Conservation (phyloP, 2,797 vertebrate species). For the Cirrhinus molitorella region DNA sequence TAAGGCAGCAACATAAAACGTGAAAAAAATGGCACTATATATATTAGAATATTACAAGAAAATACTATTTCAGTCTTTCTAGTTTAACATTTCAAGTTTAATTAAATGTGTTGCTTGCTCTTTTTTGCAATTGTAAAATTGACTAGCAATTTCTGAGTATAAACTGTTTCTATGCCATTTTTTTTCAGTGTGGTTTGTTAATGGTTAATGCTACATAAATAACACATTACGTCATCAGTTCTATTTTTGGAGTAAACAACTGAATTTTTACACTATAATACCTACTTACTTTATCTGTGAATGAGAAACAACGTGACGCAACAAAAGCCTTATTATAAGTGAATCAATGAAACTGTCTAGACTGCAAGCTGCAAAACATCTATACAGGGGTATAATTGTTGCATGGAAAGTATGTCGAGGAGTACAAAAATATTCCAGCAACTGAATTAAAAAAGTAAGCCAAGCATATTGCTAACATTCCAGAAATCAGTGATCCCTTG, state of each 20-base stretch:
- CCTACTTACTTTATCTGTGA: background rate
- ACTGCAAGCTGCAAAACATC: conserved; percentile 1
- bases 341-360: conserved; percentile 19
- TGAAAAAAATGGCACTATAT: no score
- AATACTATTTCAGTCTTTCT: no score
- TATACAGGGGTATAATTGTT: background rate
- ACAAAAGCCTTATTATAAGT: background rate
- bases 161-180: no score
- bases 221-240: background rate
- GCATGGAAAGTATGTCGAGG: background rate
- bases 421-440: background rate
- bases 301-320: background rate
- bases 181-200: background rate
- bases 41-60: no score
- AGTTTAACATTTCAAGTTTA: background rate
- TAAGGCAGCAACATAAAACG: no score
- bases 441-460: background rate
- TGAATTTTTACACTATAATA: background rate
- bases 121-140: background rate
- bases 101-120: background rate
- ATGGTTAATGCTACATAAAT: background rate
- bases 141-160: background rate
- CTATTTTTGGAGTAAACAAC: background rate
- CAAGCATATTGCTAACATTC: background rate
- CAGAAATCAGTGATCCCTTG: background rate